Base-by-base conservation (phyloP, 2,113 vertebrate genomes). In the Stigmatopora nigra region DNA sequence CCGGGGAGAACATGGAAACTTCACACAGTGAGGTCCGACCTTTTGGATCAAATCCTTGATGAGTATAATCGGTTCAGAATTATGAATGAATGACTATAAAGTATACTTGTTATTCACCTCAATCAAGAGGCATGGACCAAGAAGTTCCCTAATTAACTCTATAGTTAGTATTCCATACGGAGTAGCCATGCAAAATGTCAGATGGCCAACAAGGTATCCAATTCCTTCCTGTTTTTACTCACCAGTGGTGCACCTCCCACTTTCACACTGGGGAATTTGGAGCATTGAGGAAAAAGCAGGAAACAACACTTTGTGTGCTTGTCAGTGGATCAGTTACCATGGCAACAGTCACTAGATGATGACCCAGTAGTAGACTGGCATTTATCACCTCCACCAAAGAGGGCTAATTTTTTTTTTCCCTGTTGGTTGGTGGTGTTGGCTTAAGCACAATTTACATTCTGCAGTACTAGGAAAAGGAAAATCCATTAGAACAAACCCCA, bases 271-370 rank as follows among this genome's bases (percentile, higher is more conserved):
- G 25, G 53, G 53, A 56, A 3, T 31, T 9, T 20, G 51, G 53
- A 56, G 22, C 53, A 56, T 56, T 56, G 22, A 56, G 53, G 53
- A 56, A 22, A 56, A 56, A 55, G 52, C 53, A 56, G 22, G 53
- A 31, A 56, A 56, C 53, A 13, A 56, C 53, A 14, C 53, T 16
- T 25, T 20, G 22, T 16, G 53, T 31, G 53, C 22, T 31, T 22
- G 22, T 56, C 22, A 3, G 22, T 31, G 22, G 22, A 31, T 35
- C 53, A 5, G 53, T 56, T 56, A 31, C 53, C 53, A 15, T 15
- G 53, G 53, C 22, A 56, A 56, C 53, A 15, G 53, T 56, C 53
- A 56, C 10, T 31, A 22, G 22, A 31, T 56, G 53, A 56, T 56
- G 53, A 56, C 53, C 53, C 25, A 7, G 15, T 31, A 22, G 25